phyloP scores from a whole-genome alignment of 2,797 vertebrate genomes.

The Gouania willdenowi region DNA sequence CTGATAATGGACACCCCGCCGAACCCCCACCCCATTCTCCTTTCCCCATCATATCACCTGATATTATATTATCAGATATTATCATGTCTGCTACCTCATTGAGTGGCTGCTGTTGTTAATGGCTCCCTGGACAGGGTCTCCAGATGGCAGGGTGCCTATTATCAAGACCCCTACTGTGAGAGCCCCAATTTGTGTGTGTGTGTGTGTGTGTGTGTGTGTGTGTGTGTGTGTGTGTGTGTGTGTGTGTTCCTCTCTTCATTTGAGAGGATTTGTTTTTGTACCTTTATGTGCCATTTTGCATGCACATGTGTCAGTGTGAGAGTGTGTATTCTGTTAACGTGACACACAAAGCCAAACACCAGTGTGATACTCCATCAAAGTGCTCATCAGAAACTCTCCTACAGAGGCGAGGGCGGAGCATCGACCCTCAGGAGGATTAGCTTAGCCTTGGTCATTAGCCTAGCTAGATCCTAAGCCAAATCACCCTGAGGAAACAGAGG shows the following conservation, averaged over 20 bases:
- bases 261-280: conserved; percentile 8
- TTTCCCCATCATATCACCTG: too few relatives aligned
- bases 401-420: conserved; percentile 40
- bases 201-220: not conserved
- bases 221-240: conserved; percentile 31
- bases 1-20: conserved; percentile 23
- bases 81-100: conserved; percentile 42
- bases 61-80: too few relatives aligned
- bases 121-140: conserved; percentile 66
- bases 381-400: conserved; percentile 41
- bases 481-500: conserved; percentile 46
- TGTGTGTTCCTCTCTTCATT: not conserved
- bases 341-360: conserved; percentile 42
- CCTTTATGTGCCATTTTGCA: not conserved
- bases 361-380: conserved; percentile 71
- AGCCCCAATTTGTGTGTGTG: conserved; percentile 44
- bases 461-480: conserved; percentile 58
- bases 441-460: conserved; percentile 62
- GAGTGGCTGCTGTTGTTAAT: conserved; percentile 65
- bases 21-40: conserved; percentile 19
- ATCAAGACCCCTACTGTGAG: conserved; percentile 62
- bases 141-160: conserved; percentile 76
- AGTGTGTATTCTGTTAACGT: conserved; percentile 16
- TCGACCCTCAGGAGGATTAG: conserved; percentile 49
- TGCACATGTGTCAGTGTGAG: not conserved